These are phyloP conservation scores for Acleris holmiana DNA, from an alignment of 2,888 invertebrate genomes.

Conservation along the genomic window DNA sequence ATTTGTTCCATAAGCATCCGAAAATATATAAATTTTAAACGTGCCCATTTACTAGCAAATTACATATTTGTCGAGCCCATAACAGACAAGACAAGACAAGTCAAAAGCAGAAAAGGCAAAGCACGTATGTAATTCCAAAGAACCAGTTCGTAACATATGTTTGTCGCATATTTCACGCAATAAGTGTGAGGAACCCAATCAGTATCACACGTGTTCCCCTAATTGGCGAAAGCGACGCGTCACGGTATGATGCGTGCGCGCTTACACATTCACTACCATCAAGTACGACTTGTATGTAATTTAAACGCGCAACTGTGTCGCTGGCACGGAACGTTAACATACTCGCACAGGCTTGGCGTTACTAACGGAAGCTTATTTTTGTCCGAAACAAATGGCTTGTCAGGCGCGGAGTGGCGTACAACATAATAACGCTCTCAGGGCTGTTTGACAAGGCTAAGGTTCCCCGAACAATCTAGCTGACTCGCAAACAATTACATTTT, in stretches of 20 bases:
- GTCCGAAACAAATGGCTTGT: constrained; percentile 33
- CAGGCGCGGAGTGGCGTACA: constrained; percentile 21
- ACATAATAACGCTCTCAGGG: constrained; percentile 24
- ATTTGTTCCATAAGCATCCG: too few species aligned
- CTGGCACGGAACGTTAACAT: too few species aligned
- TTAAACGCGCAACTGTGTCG: too few species aligned
- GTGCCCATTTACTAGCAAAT: too few species aligned
- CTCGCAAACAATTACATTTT: background rate
- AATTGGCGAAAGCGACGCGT: constrained; percentile 13
- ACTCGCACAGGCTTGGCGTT: background rate
- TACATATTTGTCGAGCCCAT: background rate
- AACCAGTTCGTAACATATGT: background rate
- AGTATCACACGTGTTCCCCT: constrained; percentile 1
- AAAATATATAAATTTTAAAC: too few species aligned
- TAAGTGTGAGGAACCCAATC: background rate
- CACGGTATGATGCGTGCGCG: constrained; percentile 6
- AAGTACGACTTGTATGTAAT: too few species aligned
- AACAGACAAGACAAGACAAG: too few species aligned
- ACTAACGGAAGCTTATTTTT: constrained; percentile 17
- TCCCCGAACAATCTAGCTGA: background rate
- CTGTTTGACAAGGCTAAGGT: background rate
- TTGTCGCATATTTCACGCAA: background rate
- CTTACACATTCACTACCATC: background rate
- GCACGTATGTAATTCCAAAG: background rate
- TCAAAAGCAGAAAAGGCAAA: background rate